Percentiles rank a stretch among this genome's conserved stretches.
These are phyloP conservation scores for Amblyopsis hoosieri DNA, from an alignment of 2,797 vertebrate species.

Conservation along the genomic window DNA sequence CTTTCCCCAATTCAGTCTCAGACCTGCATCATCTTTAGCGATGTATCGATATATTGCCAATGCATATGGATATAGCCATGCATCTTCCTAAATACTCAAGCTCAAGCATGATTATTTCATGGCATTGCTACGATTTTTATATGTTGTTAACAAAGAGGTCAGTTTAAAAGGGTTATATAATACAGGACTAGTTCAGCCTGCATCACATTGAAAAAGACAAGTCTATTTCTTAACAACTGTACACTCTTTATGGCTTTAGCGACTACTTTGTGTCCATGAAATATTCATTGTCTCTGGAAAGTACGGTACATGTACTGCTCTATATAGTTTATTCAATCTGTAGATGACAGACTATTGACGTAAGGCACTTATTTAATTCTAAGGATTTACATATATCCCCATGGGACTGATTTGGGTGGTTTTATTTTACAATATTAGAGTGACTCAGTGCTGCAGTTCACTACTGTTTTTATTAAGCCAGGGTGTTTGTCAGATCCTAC, in stretches of 20 bases:
- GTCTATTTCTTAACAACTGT: conserved; percentile 48
- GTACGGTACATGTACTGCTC: conserved; percentile 16
- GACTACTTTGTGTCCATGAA: conserved; percentile 63
- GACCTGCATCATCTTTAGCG: too few relatives aligned
- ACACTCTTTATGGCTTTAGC: conserved; percentile 51
- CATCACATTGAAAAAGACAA: conserved; percentile 34
- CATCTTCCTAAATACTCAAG: background rate
- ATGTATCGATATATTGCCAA: too few relatives aligned
- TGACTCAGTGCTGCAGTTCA: conserved; percentile 7
- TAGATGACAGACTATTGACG: conserved; percentile 21
- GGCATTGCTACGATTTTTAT: too few relatives aligned
- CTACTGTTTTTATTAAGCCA: background rate
- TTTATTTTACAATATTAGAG: conserved; percentile 35
- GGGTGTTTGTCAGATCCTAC: conserved; percentile 24
- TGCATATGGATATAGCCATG: too few relatives aligned
- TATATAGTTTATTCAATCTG: conserved; percentile 37
- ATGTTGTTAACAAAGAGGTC: too few relatives aligned
- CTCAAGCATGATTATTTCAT: too few relatives aligned
- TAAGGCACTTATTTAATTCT: conserved; percentile 27
- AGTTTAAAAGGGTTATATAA: too few relatives aligned
- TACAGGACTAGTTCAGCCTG: too few relatives aligned
- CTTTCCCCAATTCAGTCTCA: too few relatives aligned
- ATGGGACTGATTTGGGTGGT: conserved; percentile 6
- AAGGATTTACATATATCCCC: conserved; percentile 18
- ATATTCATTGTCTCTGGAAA: conserved; percentile 61